Evolutionary conservation across 2,797 vertebrate genomes (phyloP).

Genomic region (Choloepus didactylus): DNA sequence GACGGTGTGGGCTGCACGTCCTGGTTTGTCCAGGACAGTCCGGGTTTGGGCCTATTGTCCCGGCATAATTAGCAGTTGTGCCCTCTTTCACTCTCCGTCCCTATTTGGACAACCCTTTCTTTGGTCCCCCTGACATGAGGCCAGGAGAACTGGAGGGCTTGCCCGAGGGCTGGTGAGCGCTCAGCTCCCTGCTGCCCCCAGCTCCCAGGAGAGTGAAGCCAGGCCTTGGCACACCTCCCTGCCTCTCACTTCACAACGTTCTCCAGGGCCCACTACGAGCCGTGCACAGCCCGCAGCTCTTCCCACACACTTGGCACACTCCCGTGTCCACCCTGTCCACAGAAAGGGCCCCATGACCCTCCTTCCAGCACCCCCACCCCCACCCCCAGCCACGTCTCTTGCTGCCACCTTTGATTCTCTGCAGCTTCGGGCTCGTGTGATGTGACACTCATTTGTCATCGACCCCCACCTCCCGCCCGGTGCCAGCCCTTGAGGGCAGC

Average conservation of each 20-base stretch:
- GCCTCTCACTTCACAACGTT: neutral
- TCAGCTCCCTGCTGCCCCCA: too few relatives aligned
- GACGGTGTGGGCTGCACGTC: neutral
- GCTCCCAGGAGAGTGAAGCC: too few relatives aligned
- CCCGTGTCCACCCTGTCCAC: neutral
- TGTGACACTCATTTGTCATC: too few relatives aligned
- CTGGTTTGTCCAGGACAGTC: neutral
- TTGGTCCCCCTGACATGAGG: neutral
- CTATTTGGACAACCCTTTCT: neutral
- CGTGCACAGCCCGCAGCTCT: neutral
- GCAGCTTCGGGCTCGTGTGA: neutral
- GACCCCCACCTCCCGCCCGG: neutral
- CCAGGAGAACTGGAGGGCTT: neutral
- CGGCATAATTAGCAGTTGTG: neutral
- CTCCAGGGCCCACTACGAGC: neutral
- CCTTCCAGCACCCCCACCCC: neutral
- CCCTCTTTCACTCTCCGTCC: neutral
- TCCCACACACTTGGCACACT: neutral
- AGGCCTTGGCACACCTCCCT: neutral
- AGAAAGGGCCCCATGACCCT: neutral
- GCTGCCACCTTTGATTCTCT: neutral
- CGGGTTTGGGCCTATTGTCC: neutral
- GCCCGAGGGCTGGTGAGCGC: neutral
- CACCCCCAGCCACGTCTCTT: too few relatives aligned
- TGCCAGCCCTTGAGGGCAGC: neutral